Evolutionary conservation across 2,113 vertebrate genomes (phyloP).

Genomic region (Naja naja): DNA sequence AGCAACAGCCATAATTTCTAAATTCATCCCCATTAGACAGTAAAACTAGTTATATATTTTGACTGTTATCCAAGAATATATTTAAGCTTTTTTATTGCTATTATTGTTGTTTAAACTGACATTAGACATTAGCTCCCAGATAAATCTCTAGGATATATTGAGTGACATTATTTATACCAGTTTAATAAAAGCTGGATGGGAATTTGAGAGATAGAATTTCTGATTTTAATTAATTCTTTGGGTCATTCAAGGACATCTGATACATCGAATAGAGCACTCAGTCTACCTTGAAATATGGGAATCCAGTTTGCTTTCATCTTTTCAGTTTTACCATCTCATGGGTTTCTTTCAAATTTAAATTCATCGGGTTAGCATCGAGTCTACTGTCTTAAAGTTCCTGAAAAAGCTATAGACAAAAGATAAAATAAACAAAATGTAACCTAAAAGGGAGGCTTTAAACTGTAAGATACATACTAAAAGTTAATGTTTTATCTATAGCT

Average conservation of each 20-base stretch:
- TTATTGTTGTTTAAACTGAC: not conserved
- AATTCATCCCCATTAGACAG: not conserved
- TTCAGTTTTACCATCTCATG: not conserved
- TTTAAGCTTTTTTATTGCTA: not conserved
- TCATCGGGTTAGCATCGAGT: not conserved
- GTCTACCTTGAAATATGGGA: not conserved
- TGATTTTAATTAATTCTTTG: not conserved
- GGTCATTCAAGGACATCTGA: not conserved
- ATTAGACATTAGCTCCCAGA: not conserved
- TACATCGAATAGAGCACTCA: not conserved
- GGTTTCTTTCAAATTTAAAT: not conserved
- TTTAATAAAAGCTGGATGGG: not conserved
- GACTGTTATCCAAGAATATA: not conserved
- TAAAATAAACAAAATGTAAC: not conserved
- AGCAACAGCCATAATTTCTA: not conserved
- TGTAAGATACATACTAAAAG: not conserved
- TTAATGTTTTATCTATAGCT: not conserved
- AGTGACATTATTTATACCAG: not conserved
- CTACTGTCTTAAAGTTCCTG: not conserved
- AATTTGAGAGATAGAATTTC: not conserved
- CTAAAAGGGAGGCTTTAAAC: not conserved
- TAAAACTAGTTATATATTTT: slow-evolving; percentile 5
- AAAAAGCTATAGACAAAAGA: not conserved
- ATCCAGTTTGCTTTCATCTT: not conserved
- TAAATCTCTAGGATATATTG: not conserved